Evolutionary conservation across 2,113 vertebrate species (phyloP).

Genomic region (Tenebrosternarchus preto): DNA sequence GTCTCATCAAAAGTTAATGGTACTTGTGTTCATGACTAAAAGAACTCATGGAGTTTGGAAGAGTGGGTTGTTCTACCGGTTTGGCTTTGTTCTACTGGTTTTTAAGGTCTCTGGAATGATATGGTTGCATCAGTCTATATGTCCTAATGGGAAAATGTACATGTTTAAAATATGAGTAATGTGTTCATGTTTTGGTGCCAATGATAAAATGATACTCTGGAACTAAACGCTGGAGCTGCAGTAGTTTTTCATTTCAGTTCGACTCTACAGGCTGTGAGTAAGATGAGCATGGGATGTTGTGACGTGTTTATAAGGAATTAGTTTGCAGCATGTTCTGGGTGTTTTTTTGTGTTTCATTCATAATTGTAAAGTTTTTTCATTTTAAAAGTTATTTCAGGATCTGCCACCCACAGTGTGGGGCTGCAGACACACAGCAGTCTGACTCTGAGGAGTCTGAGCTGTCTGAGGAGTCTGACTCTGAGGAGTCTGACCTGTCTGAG

Average conservation of each 20-base stretch:
- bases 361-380: neutral
- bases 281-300: neutral
- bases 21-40: slow-evolving; percentile 20
- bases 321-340: neutral
- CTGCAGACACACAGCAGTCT: neutral
- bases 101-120: slow-evolving; percentile 18
- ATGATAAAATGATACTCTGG: too few species aligned
- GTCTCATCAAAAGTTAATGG: slow-evolving; percentile 22
- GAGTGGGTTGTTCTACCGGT: neutral
- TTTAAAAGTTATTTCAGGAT: neutral
- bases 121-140: slow-evolving; percentile 2
- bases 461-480: too few species aligned
- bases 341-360: neutral
- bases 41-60: neutral
- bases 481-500: too few species aligned
- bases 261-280: neutral
- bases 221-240: neutral
- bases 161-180: neutral
- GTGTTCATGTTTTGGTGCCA: neutral
- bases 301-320: neutral
- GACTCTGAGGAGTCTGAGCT: too few species aligned
- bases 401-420: neutral
- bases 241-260: slow-evolving; percentile 5
- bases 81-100: neutral
- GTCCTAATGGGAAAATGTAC: neutral